Conservation (phyloP, 2,113 vertebrate genomes). For the Amblyopsis rosae region DNA sequence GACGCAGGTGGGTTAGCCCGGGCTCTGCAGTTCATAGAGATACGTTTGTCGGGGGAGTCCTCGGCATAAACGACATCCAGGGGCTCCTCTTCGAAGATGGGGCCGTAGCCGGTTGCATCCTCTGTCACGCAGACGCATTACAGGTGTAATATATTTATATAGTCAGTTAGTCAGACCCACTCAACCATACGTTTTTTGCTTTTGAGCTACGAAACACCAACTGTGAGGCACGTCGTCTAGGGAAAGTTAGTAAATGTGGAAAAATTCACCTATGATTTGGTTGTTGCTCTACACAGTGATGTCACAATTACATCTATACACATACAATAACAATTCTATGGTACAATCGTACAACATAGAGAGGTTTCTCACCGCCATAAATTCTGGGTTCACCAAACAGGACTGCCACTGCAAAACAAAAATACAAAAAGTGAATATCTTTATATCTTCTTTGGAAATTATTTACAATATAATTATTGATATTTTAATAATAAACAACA, state of each 20-base stretch:
- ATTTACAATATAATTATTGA: not conserved
- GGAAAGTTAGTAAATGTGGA: no score
- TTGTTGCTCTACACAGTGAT: no score
- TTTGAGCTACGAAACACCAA: no score
- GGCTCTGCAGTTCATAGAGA: slow-evolving; percentile 95
- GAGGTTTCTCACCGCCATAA: slow-evolving; percentile 70
- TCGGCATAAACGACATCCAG: slow-evolving; percentile 93
- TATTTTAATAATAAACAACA: not conserved
- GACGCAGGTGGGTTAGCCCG: slow-evolving; percentile 87
- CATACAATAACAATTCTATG: not conserved
- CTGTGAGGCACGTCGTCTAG: no score
- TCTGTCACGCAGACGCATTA: slow-evolving; percentile 71
- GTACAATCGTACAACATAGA: not conserved
- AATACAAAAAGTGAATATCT: not conserved
- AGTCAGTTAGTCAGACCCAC: not conserved
- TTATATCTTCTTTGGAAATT: not conserved
- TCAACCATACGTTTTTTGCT: no score
- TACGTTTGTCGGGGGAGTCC: slow-evolving; percentile 90
- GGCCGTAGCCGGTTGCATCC: slow-evolving; percentile 93
- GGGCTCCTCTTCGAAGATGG: slow-evolving; percentile 97
- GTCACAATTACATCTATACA: not conserved
- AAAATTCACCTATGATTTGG: no score
- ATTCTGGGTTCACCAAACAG: slow-evolving; percentile 76
- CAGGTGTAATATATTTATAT: not conserved
- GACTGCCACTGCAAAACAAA: slow-evolving; percentile 45